Evolutionary conservation across 2,888 invertebrate genomes (phyloP).

Genomic region (Eubasilissa splendida): DNA sequence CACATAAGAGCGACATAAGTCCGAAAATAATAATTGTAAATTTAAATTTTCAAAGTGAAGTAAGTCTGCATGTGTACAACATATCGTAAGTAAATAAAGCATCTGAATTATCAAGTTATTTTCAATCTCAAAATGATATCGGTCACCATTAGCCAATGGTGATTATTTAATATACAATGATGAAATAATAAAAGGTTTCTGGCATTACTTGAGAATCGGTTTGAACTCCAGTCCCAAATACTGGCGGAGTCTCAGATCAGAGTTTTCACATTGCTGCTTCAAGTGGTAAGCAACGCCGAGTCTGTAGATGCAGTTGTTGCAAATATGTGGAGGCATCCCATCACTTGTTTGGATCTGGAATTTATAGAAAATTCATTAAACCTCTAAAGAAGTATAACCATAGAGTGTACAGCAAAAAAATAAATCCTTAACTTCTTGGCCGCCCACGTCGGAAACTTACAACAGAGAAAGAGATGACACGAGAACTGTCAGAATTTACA

Average conservation of each 20-base stretch:
- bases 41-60: too few relatives aligned
- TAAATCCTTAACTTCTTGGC: background rate
- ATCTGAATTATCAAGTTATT: background rate
- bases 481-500: background rate
- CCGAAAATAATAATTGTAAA: too few relatives aligned
- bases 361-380: conserved; percentile 1
- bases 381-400: too few relatives aligned
- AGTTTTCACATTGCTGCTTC: conserved; percentile 76
- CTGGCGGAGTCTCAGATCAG: conserved; percentile 73
- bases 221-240: conserved; percentile 70
- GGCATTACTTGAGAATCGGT: conserved; percentile 62
- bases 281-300: conserved; percentile 77
- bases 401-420: background rate
- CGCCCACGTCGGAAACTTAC: background rate
- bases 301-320: conserved; percentile 76
- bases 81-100: background rate
- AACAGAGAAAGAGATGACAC: background rate
- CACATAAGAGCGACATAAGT: too few relatives aligned
- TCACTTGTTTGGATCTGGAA: conserved; percentile 69
- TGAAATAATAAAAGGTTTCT: conserved; percentile 38
- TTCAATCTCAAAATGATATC: conserved; percentile 3
- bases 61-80: background rate
- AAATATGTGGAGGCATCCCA: conserved; percentile 75
- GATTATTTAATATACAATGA: background rate
- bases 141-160: too few relatives aligned